phyloP scores from a whole-genome alignment of 2,113 vertebrate genomes.

The Onychorhynchus coronatus region DNA sequence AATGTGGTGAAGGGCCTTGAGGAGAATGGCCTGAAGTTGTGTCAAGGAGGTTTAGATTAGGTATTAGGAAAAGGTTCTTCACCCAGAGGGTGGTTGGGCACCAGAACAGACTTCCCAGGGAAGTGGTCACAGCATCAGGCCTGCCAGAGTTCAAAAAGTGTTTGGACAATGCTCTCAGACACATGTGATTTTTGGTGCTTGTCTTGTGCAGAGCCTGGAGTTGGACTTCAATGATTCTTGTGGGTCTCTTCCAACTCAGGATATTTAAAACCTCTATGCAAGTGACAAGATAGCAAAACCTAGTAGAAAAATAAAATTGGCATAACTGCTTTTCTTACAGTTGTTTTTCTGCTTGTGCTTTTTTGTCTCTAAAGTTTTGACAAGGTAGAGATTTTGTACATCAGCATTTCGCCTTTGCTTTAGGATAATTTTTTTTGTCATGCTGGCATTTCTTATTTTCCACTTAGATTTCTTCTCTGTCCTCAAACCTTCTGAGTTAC shows the following conservation, averaged over 20 bases:
- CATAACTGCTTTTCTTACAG: not conserved
- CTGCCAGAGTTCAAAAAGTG: not conserved
- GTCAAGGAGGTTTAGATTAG: not conserved
- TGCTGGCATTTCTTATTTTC: not conserved
- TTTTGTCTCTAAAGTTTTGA: not conserved
- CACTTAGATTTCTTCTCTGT: not conserved
- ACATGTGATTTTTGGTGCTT: not conserved
- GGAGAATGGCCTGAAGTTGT: not conserved
- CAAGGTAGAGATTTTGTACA: not conserved
- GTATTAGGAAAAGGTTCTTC: not conserved
- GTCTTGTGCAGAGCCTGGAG: not conserved
- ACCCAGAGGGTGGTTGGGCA: not conserved
- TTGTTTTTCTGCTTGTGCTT: not conserved
- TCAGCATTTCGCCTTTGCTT: not conserved
- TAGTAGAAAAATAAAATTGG: not conserved
- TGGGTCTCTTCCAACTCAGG: accelerated
- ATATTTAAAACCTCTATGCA: not conserved
- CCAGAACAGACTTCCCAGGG: not conserved
- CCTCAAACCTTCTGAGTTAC: not conserved
- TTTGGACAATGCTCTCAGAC: not conserved
- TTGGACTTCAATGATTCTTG: not conserved
- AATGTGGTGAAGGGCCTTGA: not conserved
- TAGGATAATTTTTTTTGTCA: not conserved
- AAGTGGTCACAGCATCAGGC: not conserved
- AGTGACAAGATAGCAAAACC: not conserved